Conservation (phyloP, 92 coral and sea anemone genomes). For the Plumapathes pennacea region DNA sequence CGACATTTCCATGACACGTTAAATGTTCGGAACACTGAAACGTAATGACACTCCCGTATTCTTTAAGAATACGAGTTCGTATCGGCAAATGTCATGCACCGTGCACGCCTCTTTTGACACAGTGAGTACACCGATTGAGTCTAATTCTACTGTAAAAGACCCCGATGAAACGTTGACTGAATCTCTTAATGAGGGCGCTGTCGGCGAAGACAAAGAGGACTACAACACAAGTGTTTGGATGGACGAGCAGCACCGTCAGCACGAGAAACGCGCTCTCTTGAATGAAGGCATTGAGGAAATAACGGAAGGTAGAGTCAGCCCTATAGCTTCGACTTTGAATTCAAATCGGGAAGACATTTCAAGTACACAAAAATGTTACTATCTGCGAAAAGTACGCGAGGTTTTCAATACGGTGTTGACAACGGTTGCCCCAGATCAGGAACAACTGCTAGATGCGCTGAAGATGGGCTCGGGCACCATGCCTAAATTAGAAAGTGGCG, state of each 20-base stretch:
- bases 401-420: constrained; percentile 9
- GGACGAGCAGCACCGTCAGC: constrained; percentile 26
- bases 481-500: too few species aligned
- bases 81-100: too few species aligned
- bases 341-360: constrained; percentile 23
- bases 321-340: constrained; percentile 16
- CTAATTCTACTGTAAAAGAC: too few species aligned
- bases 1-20: too few species aligned
- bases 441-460: constrained; percentile 10
- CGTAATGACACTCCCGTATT: too few species aligned
- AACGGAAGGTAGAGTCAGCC: constrained; percentile 33
- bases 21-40: too few species aligned
- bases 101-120: too few species aligned
- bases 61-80: too few species aligned
- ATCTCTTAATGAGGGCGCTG: too few species aligned
- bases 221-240: constrained; percentile 24
- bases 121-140: too few species aligned
- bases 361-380: constrained; percentile 30
- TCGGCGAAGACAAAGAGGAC: background rate
- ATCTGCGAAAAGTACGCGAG: constrained; percentile 20
- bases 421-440: constrained; percentile 36
- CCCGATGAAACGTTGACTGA: too few species aligned
- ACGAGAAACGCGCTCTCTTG: constrained; percentile 22
- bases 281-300: constrained; percentile 25
- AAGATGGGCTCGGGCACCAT: background rate